Evolutionary conservation across 2,797 vertebrate species (phyloP), one percentile per base, ranked within the genome.

Genomic region (Serranus cabrilla): DNA sequence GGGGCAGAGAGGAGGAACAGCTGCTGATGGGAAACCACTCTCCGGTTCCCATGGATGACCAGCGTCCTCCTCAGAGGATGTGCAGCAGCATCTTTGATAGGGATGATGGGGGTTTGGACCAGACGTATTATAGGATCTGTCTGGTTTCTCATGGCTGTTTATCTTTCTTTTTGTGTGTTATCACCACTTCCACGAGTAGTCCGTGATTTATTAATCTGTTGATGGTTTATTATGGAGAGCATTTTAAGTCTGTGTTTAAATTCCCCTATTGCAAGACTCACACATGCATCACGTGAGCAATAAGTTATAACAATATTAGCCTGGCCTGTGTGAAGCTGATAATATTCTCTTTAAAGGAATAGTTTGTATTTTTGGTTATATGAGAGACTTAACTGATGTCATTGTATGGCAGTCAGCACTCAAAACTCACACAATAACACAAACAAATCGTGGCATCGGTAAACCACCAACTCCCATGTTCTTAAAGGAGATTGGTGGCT

Each of bases 1-100:
- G 85, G 92, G 88, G 80, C 76, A 74, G 18, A 69, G 81, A 86
- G 70, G 71, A 75, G 82, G 82, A 91, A 91, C 95, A 96, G 95
- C 95, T 96, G 95, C 85, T 76, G 85, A 91, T 83, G 87, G 91
- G 91, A 84, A 87, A 85, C 37, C 81, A 73, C 83, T 87, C 74
- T 85, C 47, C 47, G n/a, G 83, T 92, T 93, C 90, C 85, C 91
- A 91, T 83, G 83, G 55, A 88, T 82, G 85, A 78, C 81, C 81
- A 84, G 86, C 70, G 25, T 84, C 84, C 68, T 89, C 81, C 66
- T 80, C 46, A 1, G 70, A 79, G 80, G 63, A 74, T 77, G 85
- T 71, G 78, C 80, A 59, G 82, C 72, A 83, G 86, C 80, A 79
- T 84, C 60, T 75, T 69, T 76, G 57, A 80, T 67, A 2, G 27